A percentile compares a stretch with the other conserved stretches of the same genome.
phyloP scores from a whole-genome alignment of 2,113 vertebrate genomes.

The Crotalus tigris region DNA sequence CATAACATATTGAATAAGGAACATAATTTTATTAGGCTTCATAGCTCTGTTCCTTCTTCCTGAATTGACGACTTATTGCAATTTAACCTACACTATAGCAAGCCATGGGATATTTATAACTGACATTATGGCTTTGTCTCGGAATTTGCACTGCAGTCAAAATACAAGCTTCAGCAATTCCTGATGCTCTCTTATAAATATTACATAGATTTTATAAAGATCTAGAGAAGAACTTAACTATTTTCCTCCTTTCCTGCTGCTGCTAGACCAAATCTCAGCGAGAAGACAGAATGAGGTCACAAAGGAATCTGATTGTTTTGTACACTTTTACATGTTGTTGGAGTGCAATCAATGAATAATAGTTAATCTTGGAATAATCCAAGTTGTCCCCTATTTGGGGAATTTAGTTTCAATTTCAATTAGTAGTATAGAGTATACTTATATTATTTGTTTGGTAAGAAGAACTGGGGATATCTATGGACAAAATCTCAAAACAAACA shows the following conservation, averaged over 20 bases:
- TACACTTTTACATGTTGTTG: neutral
- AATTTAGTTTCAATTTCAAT: neutral
- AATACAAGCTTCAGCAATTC: neutral
- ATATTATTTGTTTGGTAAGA: neutral
- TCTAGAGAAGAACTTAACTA: neutral
- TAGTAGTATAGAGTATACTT: neutral
- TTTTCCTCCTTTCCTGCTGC: neutral
- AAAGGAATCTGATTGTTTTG: neutral
- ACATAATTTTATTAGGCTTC: neutral
- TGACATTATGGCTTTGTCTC: neutral
- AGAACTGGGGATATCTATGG: neutral
- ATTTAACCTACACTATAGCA: neutral
- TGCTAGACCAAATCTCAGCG: neutral
- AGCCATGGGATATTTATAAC: neutral
- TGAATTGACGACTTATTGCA: neutral
- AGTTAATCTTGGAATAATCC: neutral
- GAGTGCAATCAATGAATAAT: no score
- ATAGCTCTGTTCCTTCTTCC: neutral
- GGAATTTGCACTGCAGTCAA: neutral
- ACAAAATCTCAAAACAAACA: neutral
- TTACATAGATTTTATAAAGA: neutral
- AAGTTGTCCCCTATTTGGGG: neutral
- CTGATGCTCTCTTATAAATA: neutral
- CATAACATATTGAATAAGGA: neutral
- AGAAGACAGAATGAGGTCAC: neutral